Evolutionary conservation across 2,113 vertebrate species (phyloP), one percentile per base, ranked within the genome.

Genomic region (Gavia stellata): DNA sequence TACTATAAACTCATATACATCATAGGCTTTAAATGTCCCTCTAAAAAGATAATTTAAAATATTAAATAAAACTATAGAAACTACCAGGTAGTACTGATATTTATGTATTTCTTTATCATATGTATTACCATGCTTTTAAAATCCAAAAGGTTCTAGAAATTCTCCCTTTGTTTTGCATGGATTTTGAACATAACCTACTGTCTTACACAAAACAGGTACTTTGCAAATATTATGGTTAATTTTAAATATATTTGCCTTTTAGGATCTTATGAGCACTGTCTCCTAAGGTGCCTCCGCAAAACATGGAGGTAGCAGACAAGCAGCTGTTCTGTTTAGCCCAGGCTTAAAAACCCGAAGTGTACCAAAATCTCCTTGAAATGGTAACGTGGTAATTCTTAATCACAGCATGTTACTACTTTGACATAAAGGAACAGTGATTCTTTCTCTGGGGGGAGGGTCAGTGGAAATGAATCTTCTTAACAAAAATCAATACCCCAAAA

Each of bases 401-500:
- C 7, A 0, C 68, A 96, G 36, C 56, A 14, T 91, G 79, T 79
- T 77, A 52, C 47, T 81, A 12, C 72, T 93, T 86, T 58, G 68
- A 83, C 81, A 90, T 33, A 85, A 92, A 94, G 90, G 65, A 92
- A 77, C 77, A 92, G 56, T 44, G 82, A 85, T 92, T 86, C 84
- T 88, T 88, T 93, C 89, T 93, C n/a, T 86, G 70, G 90, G 68
- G 97, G 82, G 96, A 97, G 96, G 63, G 87, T 83, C 92, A 83
- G 63, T 88, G 96, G 85, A 86, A 95, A 78, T 92, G 95, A 96
- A 95, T 97, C 90, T 97, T 94, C 94, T 72, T 93, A 98, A 97
- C 94, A 97, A 98, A 98, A 97, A 98, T 98, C 97, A 96, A 97
- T 97, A 83, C 53, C 59, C 84, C 92, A 91, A 97, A 98, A 96